A percentile compares a stretch with the other conserved stretches of the same genome.
Evolutionary conservation across 2,797 vertebrate genomes (phyloP).

Genomic region (Tachyglossus aculeatus): DNA sequence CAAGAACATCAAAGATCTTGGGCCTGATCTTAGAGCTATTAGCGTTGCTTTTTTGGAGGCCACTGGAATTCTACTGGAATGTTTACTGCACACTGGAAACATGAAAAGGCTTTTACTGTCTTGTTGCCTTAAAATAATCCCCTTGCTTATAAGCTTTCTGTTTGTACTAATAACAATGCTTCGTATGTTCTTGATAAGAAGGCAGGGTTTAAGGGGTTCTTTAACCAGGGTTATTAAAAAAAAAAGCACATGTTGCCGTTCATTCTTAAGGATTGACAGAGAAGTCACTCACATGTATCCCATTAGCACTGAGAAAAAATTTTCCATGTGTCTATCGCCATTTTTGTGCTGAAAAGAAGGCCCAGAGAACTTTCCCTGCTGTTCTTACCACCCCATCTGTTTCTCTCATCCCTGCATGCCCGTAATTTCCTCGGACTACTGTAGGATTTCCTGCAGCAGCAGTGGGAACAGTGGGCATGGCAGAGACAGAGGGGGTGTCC

Average conservation of each 20-base stretch:
- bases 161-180: too few species aligned
- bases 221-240: constrained; percentile 20
- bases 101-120: constrained; percentile 51
- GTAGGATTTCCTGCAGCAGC: neutral
- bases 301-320: neutral
- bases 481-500: too few species aligned
- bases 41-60: constrained; percentile 61
- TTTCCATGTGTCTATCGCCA: neutral
- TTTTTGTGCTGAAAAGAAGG: constrained; percentile 23
- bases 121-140: constrained; percentile 65
- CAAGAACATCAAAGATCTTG: constrained; percentile 72
- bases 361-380: constrained; percentile 7
- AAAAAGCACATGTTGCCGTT: neutral
- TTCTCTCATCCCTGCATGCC: constrained; percentile 52
- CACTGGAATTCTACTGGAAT: constrained; percentile 70
- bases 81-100: constrained; percentile 62
- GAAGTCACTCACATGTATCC: neutral
- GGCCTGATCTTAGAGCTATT: constrained; percentile 62
- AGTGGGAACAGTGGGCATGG: too few species aligned
- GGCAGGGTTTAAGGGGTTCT: constrained; percentile 26
- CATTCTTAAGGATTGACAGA: constrained; percentile 5
- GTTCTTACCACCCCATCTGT: constrained; percentile 40
- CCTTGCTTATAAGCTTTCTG: too few species aligned
- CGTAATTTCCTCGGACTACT: constrained; percentile 3
- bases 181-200: too few species aligned